Percentiles rank a stretch among this genome's conserved stretches.
Evolutionary conservation across 2,113 vertebrate genomes (phyloP).

Genomic region (Limanda limanda): DNA sequence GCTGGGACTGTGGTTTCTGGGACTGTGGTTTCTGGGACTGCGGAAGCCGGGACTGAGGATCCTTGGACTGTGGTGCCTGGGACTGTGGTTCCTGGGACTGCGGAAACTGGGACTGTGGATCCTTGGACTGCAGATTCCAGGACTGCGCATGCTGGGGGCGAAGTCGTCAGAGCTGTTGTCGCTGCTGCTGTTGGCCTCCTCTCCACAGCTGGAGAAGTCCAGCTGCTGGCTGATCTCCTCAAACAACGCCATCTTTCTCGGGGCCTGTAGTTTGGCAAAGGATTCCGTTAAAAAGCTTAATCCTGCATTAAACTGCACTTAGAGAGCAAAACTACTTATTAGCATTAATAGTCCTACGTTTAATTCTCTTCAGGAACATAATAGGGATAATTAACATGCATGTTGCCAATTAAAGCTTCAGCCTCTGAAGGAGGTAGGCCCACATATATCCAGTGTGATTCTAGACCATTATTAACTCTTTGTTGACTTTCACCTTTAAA

Average conservation of each 20-base stretch:
- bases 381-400: background rate
- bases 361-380: background rate
- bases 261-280: constrained; percentile 5
- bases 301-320: background rate
- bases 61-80: constrained; percentile 3
- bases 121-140: constrained; percentile 5
- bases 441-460: background rate
- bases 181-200: constrained; percentile 79
- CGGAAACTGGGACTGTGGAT: background rate
- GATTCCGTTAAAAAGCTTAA: background rate
- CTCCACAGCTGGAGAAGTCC: constrained; percentile 86
- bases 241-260: constrained; percentile 66
- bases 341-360: background rate
- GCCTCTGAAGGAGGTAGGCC: background rate
- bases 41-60: background rate
- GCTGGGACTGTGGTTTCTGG: constrained; percentile 20
- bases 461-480: background rate
- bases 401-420: background rate
- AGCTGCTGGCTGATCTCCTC: constrained; percentile 81
- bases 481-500: background rate
- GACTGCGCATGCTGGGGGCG: constrained; percentile 13
- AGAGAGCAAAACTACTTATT: background rate
- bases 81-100: no score
- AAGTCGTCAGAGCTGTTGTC: constrained; percentile 74
- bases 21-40: background rate